Base-by-base conservation (phyloP, 2,888 invertebrate genomes). In the Folsomia manolachei region DNA sequence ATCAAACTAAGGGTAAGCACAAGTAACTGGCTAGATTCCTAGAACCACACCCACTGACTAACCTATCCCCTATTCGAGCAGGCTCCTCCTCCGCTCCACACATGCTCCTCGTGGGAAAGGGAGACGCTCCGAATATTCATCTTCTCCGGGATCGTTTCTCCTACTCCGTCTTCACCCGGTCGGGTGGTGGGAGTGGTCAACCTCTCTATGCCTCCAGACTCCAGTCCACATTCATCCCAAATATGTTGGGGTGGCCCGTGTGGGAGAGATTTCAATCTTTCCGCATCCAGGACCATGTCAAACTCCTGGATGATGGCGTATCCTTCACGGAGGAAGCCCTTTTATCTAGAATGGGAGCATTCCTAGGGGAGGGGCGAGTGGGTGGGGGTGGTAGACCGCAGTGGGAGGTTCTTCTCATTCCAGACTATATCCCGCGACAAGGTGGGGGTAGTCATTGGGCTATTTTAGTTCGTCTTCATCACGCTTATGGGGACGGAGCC, bases 361-460 rank as follows among this genome's bases (percentile, higher is more conserved):
- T 77, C 53, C 72, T 79, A 68, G 71, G 69, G 23, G 71, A 77
- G 2, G 69, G 71, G 9, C 25, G 70, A 19, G 66, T 71, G 56
- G 66, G 56, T 2, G 25, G 24, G n/a, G n/a, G 18, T 7, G 27
- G 27, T 14, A 65, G n/a, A n/a, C 80, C 80, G 1, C 80, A 80
- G 27, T 80, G 80, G 80, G 76, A 80, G 56, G 75, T 78, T 52
- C 68, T 80, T 7, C 76, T 80, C 27, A 73, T 80, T 51, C 80
- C 80, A 7, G 69, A 75, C 64, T 80, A 78, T 39, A 72, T 26
- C 56, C 39, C 60, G 0, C 70, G 71, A 39, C 25, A 14, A n/a
- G 19, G 21, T 19, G 11, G n/a, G 7, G 56, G 7, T 21, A 52
- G 39, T 1, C 74, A 76, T 60, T 76, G 71, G 56, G 74, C 70